Conservation (phyloP, 2,888 invertebrate species). For the Pocota personata region DNA sequence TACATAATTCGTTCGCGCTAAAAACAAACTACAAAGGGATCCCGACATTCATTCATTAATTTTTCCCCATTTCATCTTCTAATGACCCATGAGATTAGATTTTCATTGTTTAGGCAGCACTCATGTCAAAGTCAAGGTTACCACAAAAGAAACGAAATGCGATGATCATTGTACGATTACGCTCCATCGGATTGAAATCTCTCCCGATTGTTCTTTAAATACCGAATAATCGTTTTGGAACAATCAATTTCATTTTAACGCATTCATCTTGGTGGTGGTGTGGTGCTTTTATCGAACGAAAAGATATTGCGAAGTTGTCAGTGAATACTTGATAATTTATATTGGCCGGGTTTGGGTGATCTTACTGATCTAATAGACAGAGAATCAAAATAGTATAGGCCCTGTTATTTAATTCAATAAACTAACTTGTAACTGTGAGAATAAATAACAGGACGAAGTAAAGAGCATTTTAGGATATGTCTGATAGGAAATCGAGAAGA, state of each 20-base stretch:
- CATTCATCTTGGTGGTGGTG: not conserved
- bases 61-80: not conserved
- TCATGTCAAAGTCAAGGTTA: constrained; percentile 37
- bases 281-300: no score
- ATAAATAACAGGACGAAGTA: no score
- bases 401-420: no score
- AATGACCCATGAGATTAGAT: constrained; percentile 48
- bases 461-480: no score
- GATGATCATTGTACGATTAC: constrained; percentile 1
- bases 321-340: no score
- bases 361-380: no score
- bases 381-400: no score
- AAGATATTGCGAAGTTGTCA: no score
- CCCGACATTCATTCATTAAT: constrained; percentile 14
- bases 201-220: not conserved
- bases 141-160: not conserved
- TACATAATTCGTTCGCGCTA: not conserved
- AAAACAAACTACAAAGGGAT: constrained; percentile 18
- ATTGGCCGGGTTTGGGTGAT: no score
- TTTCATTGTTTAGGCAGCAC: constrained; percentile 35
- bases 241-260: not conserved
- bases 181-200: constrained; percentile 1
- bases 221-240: constrained; percentile 16
- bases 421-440: no score
- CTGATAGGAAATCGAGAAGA: no score